Percentiles rank a stretch among this genome's conserved stretches.
Conservation (phyloP, 2,888 invertebrate genomes). For the Dryobota labecula region DNA sequence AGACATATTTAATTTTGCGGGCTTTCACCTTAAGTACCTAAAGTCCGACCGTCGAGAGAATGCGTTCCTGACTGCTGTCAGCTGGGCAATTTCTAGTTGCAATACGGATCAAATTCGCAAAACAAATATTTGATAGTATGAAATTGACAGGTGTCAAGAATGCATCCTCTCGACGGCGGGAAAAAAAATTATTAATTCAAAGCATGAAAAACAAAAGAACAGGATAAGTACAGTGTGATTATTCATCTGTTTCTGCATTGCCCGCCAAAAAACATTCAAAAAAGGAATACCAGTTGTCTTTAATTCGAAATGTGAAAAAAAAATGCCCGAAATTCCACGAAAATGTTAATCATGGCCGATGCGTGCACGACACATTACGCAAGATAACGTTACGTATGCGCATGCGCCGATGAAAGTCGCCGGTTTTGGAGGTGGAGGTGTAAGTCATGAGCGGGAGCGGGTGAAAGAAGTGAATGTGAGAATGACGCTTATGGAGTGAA, state of each 20-base stretch:
- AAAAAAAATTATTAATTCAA: too few species aligned
- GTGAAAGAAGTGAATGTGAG: constrained; percentile 1
- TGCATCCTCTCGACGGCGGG: too few species aligned
- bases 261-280: neutral
- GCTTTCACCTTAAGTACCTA: too few species aligned
- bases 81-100: too few species aligned
- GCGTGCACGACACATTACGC: constrained; percentile 79
- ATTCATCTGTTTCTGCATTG: neutral
- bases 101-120: too few species aligned
- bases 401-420: constrained; percentile 72
- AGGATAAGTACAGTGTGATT: neutral
- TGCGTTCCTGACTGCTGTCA: too few species aligned
- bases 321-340: constrained; percentile 55
- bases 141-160: too few species aligned
- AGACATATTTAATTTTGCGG: too few species aligned
- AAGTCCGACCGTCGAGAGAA: too few species aligned
- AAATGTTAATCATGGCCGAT: constrained; percentile 65
- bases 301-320: constrained; percentile 18
- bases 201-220: neutral
- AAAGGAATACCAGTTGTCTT: neutral
- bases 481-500: neutral
- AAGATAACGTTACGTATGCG: constrained; percentile 80
- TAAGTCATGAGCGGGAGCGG: constrained; percentile 66
- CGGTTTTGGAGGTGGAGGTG: constrained; percentile 72
- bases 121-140: too few species aligned